phyloP scores from a whole-genome alignment of 2,797 vertebrate genomes.

The Sciurus vulgaris region DNA sequence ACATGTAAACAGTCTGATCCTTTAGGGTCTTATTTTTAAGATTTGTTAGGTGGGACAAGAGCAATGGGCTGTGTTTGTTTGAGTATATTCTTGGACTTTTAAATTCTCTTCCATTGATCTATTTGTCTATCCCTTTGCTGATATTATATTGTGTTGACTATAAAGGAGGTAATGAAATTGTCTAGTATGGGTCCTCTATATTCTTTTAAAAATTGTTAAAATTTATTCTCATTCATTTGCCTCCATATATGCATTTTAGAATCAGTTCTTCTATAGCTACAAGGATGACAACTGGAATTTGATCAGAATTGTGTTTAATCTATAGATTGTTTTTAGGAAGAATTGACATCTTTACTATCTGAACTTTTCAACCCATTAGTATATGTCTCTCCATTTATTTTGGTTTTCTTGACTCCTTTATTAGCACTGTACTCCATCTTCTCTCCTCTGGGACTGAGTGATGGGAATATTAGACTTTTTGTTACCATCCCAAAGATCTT shows the following conservation, averaged over 20 bases:
- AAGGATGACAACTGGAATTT: not conserved
- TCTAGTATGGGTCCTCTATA: not conserved
- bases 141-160: not conserved
- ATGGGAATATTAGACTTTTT: not conserved
- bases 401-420: not conserved
- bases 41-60: not conserved
- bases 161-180: slow-evolving; percentile 34
- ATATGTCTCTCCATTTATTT: not conserved
- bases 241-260: slow-evolving; percentile 2
- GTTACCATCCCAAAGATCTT: not conserved
- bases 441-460: not conserved
- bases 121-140: not conserved
- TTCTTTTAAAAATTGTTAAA: slow-evolving; percentile 29
- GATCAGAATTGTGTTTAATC: not conserved
- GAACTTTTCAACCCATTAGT: not conserved
- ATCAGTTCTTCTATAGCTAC: not conserved
- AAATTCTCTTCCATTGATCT: not conserved
- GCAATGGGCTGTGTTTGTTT: not conserved
- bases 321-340: not conserved
- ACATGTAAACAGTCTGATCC: not conserved
- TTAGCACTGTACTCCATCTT: not conserved
- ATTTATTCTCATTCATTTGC: slow-evolving; percentile 10
- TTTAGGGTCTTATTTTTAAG: not conserved
- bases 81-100: not conserved
- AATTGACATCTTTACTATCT: not conserved